phyloP scores from a whole-genome alignment of 2,888 invertebrate genomes.

The Drosophila fulvimacula region DNA sequence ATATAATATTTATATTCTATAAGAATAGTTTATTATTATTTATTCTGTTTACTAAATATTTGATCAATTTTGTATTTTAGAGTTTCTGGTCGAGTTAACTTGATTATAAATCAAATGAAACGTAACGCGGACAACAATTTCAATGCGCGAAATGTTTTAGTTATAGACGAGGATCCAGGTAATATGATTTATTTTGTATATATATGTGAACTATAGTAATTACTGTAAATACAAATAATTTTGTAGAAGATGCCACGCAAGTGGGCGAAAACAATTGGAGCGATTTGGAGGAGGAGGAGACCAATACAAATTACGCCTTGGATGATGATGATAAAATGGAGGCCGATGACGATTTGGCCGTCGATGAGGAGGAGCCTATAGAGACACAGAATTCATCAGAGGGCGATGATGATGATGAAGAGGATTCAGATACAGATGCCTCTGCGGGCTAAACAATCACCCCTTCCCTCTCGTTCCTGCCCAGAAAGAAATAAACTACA shows the following conservation, averaged over 20 bases:
- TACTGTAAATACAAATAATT: neutral
- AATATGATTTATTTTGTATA: constrained; percentile 5
- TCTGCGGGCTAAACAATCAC: constrained; percentile 24
- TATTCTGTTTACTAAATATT: neutral
- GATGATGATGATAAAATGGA: constrained; percentile 54
- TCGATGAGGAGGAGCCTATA: constrained; percentile 54
- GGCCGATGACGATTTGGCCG: constrained; percentile 71
- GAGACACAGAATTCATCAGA: constrained; percentile 53
- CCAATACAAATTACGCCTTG: constrained; percentile 5
- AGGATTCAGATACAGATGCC: constrained; percentile 53
- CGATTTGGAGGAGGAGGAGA: constrained; percentile 56
- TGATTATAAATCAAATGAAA: constrained; percentile 84
- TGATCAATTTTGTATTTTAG: constrained; percentile 59
- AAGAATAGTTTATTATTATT: neutral
- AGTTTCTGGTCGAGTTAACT: constrained; percentile 82
- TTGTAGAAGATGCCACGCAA: constrained; percentile 28
- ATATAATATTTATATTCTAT: neutral
- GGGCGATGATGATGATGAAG: constrained; percentile 50
- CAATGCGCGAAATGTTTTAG: constrained; percentile 77
- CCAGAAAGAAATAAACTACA: constrained; percentile 29
- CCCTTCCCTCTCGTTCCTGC: neutral
- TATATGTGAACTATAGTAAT: neutral
- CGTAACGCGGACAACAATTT: constrained; percentile 80
- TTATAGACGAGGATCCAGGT: constrained; percentile 82
- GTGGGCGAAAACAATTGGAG: constrained; percentile 57